phyloP scores from a whole-genome alignment of 2,888 invertebrate genomes.

The Machimus rusticus region DNA sequence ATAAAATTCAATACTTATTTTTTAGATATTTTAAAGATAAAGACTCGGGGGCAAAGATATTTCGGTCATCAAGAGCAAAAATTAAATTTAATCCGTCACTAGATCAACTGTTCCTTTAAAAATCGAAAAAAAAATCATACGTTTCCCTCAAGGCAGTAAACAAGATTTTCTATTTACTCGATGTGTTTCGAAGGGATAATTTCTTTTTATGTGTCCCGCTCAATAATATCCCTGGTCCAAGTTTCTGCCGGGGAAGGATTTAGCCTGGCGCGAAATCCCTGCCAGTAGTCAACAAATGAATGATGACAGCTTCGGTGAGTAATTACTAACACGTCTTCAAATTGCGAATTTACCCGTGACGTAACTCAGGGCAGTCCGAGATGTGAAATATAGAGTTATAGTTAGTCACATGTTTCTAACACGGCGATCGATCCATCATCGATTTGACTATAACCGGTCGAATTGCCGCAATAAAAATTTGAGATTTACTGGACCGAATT shows the following conservation, averaged over 20 bases:
- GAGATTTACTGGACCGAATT: background rate
- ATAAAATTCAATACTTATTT: background rate
- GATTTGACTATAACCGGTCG: background rate
- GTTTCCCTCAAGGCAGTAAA: background rate
- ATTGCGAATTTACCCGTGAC: background rate
- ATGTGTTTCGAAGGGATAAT: background rate
- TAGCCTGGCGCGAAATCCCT: background rate
- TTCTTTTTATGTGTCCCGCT: background rate
- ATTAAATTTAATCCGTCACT: background rate
- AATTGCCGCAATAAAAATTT: background rate
- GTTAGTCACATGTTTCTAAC: background rate
- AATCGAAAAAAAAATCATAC: background rate
- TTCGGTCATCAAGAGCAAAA: background rate
- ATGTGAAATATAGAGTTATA: background rate
- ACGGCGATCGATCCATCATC: background rate
- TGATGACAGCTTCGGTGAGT: constrained; percentile 4
- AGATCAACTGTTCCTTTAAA: background rate
- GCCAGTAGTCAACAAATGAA: background rate
- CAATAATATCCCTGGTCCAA: background rate
- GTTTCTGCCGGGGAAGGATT: background rate
- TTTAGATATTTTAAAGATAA: background rate
- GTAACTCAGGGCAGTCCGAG: background rate
- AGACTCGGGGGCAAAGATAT: background rate
- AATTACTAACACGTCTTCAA: background rate
- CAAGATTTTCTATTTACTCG: background rate